These are phyloP conservation scores for Hyperopisus bebe DNA, from an alignment of 2,113 vertebrate genomes.

Conservation along the genomic window DNA sequence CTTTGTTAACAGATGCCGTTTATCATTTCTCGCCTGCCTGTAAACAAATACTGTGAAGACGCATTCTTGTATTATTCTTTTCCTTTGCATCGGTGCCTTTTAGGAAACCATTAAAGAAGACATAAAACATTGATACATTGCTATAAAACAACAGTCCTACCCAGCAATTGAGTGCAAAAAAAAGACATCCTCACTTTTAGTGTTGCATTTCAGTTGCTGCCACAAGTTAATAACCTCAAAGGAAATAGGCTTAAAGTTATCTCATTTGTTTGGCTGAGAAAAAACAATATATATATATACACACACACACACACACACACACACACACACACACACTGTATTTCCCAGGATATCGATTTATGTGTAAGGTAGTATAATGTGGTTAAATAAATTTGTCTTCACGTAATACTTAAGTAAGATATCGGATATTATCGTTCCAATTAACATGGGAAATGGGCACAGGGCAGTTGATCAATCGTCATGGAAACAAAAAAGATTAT, in stretches of 20 bases:
- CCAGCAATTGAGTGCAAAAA: not conserved
- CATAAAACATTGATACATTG: not conserved
- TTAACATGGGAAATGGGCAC: not conserved
- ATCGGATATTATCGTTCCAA: not conserved
- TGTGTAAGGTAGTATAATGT: not conserved
- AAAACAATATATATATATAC: not conserved
- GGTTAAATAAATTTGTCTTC: not conserved
- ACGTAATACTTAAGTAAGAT: not conserved
- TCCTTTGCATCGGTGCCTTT: constrained; percentile 9
- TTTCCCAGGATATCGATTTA: not conserved
- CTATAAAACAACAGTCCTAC: not conserved
- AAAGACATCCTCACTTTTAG: not conserved
- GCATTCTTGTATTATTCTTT: not conserved
- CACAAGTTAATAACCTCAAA: not conserved
- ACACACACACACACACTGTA: not conserved
- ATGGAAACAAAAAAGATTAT: not conserved
- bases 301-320: too few relatives aligned
- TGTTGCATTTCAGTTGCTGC: not conserved
- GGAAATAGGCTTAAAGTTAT: not conserved
- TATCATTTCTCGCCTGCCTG: not conserved
- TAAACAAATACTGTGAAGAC: constrained; percentile 7
- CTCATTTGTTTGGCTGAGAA: not conserved
- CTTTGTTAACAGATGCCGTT: constrained; percentile 53
- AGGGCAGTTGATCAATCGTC: not conserved
- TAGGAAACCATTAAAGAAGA: not conserved